Conservation (phyloP, 1,140 invertebrate genomes). For the Bilobella aurantiaca region DNA sequence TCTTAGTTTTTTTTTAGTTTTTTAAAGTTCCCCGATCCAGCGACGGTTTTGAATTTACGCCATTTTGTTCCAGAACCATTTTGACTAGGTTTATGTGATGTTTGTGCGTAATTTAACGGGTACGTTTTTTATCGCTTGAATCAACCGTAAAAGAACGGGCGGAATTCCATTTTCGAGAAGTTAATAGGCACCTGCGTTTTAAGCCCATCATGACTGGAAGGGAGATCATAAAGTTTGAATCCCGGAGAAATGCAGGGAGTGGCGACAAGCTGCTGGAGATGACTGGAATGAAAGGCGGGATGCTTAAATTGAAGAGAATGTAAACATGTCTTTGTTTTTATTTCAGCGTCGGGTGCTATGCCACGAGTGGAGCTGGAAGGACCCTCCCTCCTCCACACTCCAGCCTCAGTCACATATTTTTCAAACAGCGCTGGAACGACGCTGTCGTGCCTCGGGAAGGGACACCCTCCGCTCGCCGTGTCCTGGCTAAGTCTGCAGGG, state of each 20-base stretch:
- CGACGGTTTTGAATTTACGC: no score
- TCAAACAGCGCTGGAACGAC: slow-evolving; percentile 24
- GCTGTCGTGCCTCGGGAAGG: slow-evolving; percentile 20
- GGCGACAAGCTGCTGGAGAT: background rate
- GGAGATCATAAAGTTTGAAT: background rate
- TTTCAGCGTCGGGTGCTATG: slow-evolving; percentile 3
- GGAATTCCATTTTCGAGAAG: background rate
- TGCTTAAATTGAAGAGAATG: background rate
- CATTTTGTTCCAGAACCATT: no score
- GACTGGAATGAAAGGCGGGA: background rate
- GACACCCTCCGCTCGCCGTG: slow-evolving; percentile 19
- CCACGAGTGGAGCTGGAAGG: slow-evolving; percentile 22
- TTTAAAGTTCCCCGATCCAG: no score
- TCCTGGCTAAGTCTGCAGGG: slow-evolving; percentile 19
- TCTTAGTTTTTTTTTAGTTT: no score
- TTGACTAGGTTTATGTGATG: no score
- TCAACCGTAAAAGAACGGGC: background rate
- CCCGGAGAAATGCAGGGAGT: background rate
- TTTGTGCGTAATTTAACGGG: no score
- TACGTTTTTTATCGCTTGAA: no score
- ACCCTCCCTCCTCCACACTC: slow-evolving; percentile 11
- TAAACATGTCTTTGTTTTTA: slow-evolving; percentile 10
- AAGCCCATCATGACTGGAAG: background rate
- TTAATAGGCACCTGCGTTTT: background rate
- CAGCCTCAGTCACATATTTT: slow-evolving; percentile 25